Percentiles rank a stretch among this genome's conserved stretches.
phyloP scores from a whole-genome alignment of 2,888 invertebrate genomes.

The Metalampra italica region DNA sequence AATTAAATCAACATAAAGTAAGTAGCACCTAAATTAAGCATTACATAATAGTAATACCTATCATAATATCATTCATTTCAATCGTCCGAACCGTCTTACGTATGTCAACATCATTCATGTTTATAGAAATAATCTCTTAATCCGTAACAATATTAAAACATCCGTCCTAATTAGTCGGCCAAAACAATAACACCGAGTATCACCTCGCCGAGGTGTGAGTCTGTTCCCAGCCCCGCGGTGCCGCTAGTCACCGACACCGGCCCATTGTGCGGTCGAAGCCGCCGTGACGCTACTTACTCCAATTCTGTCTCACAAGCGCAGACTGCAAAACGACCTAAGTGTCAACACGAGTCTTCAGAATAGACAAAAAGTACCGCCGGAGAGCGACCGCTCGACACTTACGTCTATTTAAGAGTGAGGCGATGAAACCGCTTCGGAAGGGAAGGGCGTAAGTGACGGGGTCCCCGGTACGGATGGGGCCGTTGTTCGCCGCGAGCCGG shows the following conservation, averaged over 20 bases:
- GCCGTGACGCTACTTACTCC: conserved; percentile 78
- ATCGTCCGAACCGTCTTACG: background rate
- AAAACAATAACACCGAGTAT: conserved; percentile 69
- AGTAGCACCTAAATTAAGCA: too few species aligned
- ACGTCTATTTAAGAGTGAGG: conserved; percentile 35
- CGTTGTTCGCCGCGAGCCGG: conserved; percentile 46
- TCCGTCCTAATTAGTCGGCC: conserved; percentile 63
- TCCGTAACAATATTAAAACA: conserved; percentile 19
- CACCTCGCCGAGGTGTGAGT: conserved; percentile 69
- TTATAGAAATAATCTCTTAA: conserved; percentile 1
- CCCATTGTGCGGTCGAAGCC: conserved; percentile 74
- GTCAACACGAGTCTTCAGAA: conserved; percentile 34
- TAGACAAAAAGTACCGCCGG: conserved; percentile 31
- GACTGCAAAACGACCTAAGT: conserved; percentile 56
- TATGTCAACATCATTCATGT: background rate
- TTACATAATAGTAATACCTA: too few species aligned
- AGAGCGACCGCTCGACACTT: conserved; percentile 36
- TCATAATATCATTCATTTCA: too few species aligned
- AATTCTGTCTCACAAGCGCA: conserved; percentile 62
- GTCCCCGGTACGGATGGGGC: conserved; percentile 30
- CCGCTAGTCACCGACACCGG: conserved; percentile 55
- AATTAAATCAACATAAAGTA: too few species aligned
- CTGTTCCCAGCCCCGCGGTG: conserved; percentile 70
- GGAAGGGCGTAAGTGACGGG: conserved; percentile 52
- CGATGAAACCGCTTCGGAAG: conserved; percentile 17